Evolutionary conservation across 2,113 vertebrate species (phyloP).

Genomic region (Phalacrocorax pelagicus): DNA sequence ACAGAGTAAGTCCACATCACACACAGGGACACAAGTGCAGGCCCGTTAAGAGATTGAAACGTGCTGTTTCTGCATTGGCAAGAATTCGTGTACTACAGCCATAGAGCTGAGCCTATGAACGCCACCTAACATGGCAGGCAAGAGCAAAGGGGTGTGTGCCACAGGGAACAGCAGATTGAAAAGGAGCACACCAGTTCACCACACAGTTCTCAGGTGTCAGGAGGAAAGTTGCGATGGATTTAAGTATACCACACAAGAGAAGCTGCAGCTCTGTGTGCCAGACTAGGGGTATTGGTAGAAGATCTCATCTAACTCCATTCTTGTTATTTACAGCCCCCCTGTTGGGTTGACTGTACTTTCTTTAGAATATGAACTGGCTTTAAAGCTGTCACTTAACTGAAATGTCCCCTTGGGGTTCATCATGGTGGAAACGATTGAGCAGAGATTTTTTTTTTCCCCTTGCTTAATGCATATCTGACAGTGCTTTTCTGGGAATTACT

Average conservation of each 20-base stretch:
- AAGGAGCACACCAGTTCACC: not conserved
- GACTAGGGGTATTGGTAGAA: not conserved
- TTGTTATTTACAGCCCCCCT: not conserved
- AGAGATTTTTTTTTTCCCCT: not conserved
- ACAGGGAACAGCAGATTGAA: not conserved
- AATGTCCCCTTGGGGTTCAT: not conserved
- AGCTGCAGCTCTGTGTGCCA: not conserved
- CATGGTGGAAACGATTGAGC: not conserved
- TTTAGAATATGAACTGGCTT: not conserved
- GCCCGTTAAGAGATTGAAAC: not conserved
- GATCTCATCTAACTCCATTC: not conserved
- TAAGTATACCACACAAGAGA: not conserved
- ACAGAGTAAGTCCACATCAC: not conserved
- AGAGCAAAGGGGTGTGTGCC: not conserved
- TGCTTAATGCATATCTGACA: slow-evolving; percentile 5
- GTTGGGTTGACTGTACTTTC: not conserved
- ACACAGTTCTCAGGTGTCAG: not conserved
- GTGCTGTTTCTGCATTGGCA: not conserved
- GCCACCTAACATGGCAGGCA: not conserved
- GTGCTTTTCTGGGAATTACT: not conserved
- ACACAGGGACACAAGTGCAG: not conserved
- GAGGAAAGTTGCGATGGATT: not conserved
- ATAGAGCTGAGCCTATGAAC: not conserved
- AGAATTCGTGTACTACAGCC: not conserved
- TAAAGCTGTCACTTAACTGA: not conserved